Base-by-base conservation (phyloP, 2,888 invertebrate genomes). In the Plebejus anna region DNA sequence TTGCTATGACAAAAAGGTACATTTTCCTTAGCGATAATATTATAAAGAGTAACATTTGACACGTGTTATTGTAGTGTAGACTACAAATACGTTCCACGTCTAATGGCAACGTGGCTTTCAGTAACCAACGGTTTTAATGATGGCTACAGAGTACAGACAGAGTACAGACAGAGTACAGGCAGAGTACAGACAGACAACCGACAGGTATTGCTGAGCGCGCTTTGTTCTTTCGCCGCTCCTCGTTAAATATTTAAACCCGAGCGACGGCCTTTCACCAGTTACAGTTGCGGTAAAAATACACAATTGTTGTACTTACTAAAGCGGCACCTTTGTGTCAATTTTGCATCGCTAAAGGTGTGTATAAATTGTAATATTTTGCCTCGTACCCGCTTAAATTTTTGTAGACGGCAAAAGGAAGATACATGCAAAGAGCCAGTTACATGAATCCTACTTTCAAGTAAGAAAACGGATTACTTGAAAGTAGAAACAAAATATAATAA, bases 191-290 rank as follows among this genome's bases (percentile, higher is more conserved):
- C 84, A 85, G 84, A 73, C 51, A 16, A 66, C 11, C 28, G 73
- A 73, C 73, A 73, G 73, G 84, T 85, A 78, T 85, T 82, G 82
- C 86, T 85, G 85, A 88, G 87, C 86, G 87, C 80, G 84, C 88
- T 88, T 90, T 89, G 88, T 90, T 89, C 87, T 81, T 86, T 85
- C 84, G 83, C 84, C 80, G 81, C 81, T 82, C 84, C 87, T 89
- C 87, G 88, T 90, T 90, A 89, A 89, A 90, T 90, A 89, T 90
- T 90, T 87, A 82, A 87, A 85, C 83, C 84, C 82, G 82, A 84
- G 77, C 78, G 80, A 82, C 83, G 78, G 79, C 79, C 77, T 81
- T 80, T 80, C 80, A 42, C 16, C 76, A 79, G 79, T 79, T 78
- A 75, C 78, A 75, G 77, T 79, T 76, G 77, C 77, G 77, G 79